Evolutionary conservation across 2,888 invertebrate species (phyloP).

Genomic region (Lucinisca nassula): DNA sequence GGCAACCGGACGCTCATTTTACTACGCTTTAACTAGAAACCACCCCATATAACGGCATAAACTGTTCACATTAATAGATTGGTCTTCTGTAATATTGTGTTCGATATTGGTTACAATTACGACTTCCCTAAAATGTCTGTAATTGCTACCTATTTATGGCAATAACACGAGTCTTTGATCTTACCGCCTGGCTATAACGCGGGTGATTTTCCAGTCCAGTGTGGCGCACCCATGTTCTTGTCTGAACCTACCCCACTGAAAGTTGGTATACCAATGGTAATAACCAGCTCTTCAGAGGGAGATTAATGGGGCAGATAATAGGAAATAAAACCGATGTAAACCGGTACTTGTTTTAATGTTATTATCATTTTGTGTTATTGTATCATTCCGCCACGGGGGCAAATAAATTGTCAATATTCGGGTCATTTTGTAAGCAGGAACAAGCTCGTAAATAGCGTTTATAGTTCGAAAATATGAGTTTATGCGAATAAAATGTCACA

Average conservation of each 20-base stretch:
- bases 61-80: background rate
- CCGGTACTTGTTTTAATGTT: slow-evolving; percentile 63
- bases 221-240: no score
- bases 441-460: slow-evolving; percentile 52
- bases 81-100: slow-evolving; percentile 7
- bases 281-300: slow-evolving; percentile 59
- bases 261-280: slow-evolving; percentile 9
- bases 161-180: slow-evolving; percentile 66
- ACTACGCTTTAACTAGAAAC: background rate
- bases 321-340: slow-evolving; percentile 70
- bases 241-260: no score
- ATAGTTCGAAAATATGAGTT: slow-evolving; percentile 16
- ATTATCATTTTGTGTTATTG: slow-evolving; percentile 38
- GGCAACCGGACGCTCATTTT: slow-evolving; percentile 12
- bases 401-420: slow-evolving; percentile 71
- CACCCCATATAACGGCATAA: slow-evolving; percentile 9
- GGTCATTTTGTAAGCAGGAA: slow-evolving; percentile 70
- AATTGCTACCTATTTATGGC: slow-evolving; percentile 71
- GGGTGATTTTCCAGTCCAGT: no score
- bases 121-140: slow-evolving; percentile 60
- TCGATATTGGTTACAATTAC: slow-evolving; percentile 57
- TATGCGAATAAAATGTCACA: slow-evolving; percentile 16
- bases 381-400: slow-evolving; percentile 40
- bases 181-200: slow-evolving; percentile 37
- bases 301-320: slow-evolving; percentile 68